Conservation (phyloP, 2,888 invertebrate genomes). For the Mantis religiosa region DNA sequence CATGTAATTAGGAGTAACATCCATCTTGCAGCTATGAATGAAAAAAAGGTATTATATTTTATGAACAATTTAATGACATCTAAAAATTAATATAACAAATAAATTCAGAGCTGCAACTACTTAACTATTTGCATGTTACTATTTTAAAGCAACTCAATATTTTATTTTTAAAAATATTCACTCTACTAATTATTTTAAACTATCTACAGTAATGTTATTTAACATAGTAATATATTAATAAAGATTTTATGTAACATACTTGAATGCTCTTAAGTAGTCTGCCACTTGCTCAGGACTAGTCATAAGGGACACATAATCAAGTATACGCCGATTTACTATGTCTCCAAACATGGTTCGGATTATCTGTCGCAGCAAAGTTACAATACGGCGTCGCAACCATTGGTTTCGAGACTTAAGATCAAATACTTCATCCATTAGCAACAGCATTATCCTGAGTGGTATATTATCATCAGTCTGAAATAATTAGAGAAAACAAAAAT, state of each 20-base stretch:
- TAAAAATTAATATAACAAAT: too few species aligned
- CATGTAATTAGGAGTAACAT: too few species aligned
- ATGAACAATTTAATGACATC: too few species aligned
- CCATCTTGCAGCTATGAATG: too few species aligned
- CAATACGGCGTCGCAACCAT: slow-evolving; percentile 73
- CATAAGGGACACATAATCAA: slow-evolving; percentile 80
- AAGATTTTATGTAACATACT: slow-evolving; percentile 54
- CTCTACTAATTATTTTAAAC: not conserved
- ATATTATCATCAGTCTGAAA: slow-evolving; percentile 67
- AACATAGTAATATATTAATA: not conserved
- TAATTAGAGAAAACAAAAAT: not conserved
- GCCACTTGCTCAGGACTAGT: slow-evolving; percentile 87
- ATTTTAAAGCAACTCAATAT: too few species aligned
- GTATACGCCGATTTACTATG: slow-evolving; percentile 78
- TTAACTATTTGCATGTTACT: too few species aligned
- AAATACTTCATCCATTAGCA: slow-evolving; percentile 81
- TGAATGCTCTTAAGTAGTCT: slow-evolving; percentile 77
- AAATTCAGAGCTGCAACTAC: too few species aligned
- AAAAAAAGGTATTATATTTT: too few species aligned
- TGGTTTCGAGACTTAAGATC: slow-evolving; percentile 76
- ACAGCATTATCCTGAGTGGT: slow-evolving; percentile 71
- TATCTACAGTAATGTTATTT: not conserved
- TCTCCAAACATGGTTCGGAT: slow-evolving; percentile 78
- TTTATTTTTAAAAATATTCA: too few species aligned
- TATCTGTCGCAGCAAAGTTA: slow-evolving; percentile 70